These are phyloP conservation scores for Tachystola acroxantha DNA, from an alignment of 2,888 invertebrate genomes.

Conservation along the genomic window DNA sequence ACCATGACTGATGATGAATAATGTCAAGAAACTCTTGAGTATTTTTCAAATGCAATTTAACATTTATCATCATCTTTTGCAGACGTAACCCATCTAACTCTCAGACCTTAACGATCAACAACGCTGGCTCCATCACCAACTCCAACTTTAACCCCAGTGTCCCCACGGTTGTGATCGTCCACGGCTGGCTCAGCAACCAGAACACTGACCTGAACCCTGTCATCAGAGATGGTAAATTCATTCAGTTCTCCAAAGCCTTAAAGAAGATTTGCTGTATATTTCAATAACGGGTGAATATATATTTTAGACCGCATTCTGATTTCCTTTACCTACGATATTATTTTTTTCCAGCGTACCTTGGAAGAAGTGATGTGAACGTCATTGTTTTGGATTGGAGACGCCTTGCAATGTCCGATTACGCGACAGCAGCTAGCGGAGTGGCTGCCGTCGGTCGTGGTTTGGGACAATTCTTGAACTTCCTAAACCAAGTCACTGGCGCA, in stretches of 20 bases:
- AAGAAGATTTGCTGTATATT: too few species aligned
- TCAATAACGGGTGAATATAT: too few species aligned
- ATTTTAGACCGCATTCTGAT: too few species aligned
- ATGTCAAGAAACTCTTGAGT: too few species aligned
- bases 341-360: conserved; percentile 31
- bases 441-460: conserved; percentile 43
- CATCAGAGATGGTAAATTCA: conserved; percentile 25
- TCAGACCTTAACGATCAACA: conserved; percentile 31
- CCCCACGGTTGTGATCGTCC: conserved; percentile 38
- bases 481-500: conserved; percentile 31
- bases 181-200: conserved; percentile 48
- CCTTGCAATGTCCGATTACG: conserved; percentile 29
- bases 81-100: conserved; percentile 30
- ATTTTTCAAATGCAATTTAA: too few species aligned
- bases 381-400: conserved; percentile 51
- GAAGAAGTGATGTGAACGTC: conserved; percentile 37
- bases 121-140: conserved; percentile 29
- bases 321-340: too few species aligned
- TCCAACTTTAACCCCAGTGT: conserved; percentile 40
- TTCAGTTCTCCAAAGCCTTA: too few species aligned
- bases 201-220: conserved; percentile 34
- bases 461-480: conserved; percentile 46
- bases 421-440: conserved; percentile 36
- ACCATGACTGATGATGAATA: too few species aligned
- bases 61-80: conserved; percentile 15